These are phyloP conservation scores for Macroteleia sp. DNA, from an alignment of 2,888 invertebrate species.

Conservation along the genomic window DNA sequence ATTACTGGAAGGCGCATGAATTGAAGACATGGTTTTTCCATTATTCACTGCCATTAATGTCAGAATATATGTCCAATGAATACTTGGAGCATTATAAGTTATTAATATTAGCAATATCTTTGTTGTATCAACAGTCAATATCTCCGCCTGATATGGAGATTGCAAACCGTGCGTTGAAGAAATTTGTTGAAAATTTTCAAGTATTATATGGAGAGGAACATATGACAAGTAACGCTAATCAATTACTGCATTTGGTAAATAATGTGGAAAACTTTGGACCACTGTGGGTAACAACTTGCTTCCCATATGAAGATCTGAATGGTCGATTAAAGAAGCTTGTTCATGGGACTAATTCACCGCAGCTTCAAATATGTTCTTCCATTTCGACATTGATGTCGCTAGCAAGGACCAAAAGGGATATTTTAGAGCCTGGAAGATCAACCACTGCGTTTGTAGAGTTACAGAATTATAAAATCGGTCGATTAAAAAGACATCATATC, in stretches of 20 bases:
- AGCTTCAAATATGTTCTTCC: neutral
- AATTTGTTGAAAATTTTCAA: neutral
- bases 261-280: neutral
- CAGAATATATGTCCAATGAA: conserved; percentile 50
- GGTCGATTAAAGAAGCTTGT: neutral
- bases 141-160: neutral
- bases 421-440: too few relatives aligned
- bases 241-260: neutral
- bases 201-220: neutral
- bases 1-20: conserved; percentile 65
- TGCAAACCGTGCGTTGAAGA: neutral
- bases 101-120: neutral
- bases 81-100: neutral
- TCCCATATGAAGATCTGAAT: neutral
- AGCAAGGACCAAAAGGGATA: too few relatives aligned
- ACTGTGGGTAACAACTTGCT: conserved; percentile 1
- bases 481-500: too few relatives aligned
- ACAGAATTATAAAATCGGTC: too few relatives aligned
- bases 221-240: neutral
- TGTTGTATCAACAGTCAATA: neutral
- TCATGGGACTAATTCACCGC: conserved; percentile 1
- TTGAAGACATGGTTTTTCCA: conserved; percentile 59
- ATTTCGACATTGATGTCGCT: too few relatives aligned
- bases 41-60: conserved; percentile 64
- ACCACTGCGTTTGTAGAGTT: too few relatives aligned